These are phyloP conservation scores for Grammomys dolichurus DNA, from an alignment of 2,113 vertebrate genomes.

Conservation along the genomic window DNA sequence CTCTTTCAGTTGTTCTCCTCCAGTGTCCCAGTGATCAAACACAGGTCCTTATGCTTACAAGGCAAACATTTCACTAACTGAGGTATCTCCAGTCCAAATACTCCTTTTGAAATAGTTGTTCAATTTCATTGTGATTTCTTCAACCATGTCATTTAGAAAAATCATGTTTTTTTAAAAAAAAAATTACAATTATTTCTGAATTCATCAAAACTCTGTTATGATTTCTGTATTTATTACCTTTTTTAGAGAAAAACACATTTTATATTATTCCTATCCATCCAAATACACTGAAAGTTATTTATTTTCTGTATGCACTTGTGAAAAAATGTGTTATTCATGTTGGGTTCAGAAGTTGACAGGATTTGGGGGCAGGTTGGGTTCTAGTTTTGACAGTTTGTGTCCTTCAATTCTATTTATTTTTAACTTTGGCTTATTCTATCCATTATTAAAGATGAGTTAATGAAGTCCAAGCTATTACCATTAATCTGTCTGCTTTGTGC, in stretches of 20 bases:
- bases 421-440: not conserved
- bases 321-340: not conserved
- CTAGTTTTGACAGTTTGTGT: not conserved
- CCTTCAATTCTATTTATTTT: not conserved
- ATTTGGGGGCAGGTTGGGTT: not conserved
- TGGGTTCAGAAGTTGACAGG: not conserved
- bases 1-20: not conserved
- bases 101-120: not conserved
- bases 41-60: not conserved
- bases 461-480: not conserved
- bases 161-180: not conserved
- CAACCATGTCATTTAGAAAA: not conserved
- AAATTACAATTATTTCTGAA: not conserved
- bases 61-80: not conserved
- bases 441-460: not conserved
- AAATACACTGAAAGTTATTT: not conserved
- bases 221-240: slow-evolving; percentile 6
- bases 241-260: not conserved
- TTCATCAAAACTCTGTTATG: not conserved
- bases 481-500: not conserved
- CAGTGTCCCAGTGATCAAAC: not conserved
- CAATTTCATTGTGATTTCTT: not conserved
- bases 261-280: not conserved
- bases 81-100: not conserved
- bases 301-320: not conserved